Base-by-base conservation (phyloP, 2,888 invertebrate species). In the Gonocerus acuteangulatus region DNA sequence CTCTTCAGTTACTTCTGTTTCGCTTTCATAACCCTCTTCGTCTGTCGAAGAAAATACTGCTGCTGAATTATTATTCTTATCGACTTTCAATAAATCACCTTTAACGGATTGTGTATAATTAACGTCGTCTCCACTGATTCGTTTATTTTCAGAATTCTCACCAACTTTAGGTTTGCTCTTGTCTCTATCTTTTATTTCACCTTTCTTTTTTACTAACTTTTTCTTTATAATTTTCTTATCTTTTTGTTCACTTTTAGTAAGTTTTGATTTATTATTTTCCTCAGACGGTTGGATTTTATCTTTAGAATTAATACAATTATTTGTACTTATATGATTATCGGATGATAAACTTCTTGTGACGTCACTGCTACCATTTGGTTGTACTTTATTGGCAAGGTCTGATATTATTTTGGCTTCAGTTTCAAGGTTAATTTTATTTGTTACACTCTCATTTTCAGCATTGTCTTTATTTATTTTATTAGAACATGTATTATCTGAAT, bases 101-200 rank as follows among this genome's bases (percentile, higher is more conserved):
- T 1, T 32, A 3, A 16, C 18, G 16, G 27, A 11, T 19, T 7
- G 1, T 1, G n/a, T 2, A 11, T 21, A 32, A 51, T 7, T 34
- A 7, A n/a, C 42, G 16, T 21, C 22, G 4, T 3, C 48, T 0
- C 16, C 7, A 21, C n/a, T 22, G 6, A 23, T 58, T n/a, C 67
- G 60, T 34, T 67, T 57, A 45, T 69, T 63, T 47, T 68, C 65
- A 61, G 66, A 61, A 23, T 73, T 71, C 27, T 73, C 73, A 23
- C 19, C 72, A 72, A 69, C 79, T 74, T 70, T 13, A 44, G 18
- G 19, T 15, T 39, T 27, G 1, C 21, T 21, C 19, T 39, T 52
- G 18, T 39, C 52, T 34, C 16, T 1, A 15, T 48, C 16, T 13
- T 15, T 27, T 11, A 16, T 15, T 13, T 13, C 13, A 15, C 9